phyloP scores from a whole-genome alignment of 1,140 invertebrate species.

The Acromyrmex echinatior region DNA sequence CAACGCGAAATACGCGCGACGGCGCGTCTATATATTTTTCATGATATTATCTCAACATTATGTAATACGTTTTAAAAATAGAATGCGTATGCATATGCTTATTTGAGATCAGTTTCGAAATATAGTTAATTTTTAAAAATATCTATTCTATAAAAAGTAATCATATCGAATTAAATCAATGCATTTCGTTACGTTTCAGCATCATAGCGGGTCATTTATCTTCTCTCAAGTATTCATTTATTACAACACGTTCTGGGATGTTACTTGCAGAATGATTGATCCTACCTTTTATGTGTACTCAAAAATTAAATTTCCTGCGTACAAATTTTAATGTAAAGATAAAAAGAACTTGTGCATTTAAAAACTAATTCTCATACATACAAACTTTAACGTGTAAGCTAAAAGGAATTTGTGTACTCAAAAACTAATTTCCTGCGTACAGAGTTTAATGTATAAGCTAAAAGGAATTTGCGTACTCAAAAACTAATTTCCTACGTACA shows the following conservation, averaged over 20 bases:
- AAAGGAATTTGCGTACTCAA: too few relatives aligned
- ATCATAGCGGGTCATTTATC: not conserved
- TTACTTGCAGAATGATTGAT: not conserved
- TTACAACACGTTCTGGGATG: not conserved
- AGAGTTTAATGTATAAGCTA: not conserved
- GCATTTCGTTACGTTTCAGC: not conserved
- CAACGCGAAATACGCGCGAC: not conserved
- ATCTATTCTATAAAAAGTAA: not conserved
- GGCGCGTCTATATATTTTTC: not conserved
- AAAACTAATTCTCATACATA: not conserved
- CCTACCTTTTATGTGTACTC: not conserved
- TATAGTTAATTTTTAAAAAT: not conserved
- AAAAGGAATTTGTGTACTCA: not conserved
- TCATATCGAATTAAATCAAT: not conserved
- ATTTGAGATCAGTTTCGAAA: not conserved
- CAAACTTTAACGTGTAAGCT: not conserved
- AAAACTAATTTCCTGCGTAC: too few relatives aligned
- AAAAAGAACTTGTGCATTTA: not conserved
- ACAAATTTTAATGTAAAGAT: not conserved
- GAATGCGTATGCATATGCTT: not conserved
- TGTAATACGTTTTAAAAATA: conserved; percentile 16
- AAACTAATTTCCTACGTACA: too few relatives aligned
- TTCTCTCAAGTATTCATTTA: not conserved
- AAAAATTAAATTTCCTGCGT: conserved; percentile 4
- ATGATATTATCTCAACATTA: conserved; percentile 43